Evolutionary conservation across 1,140 invertebrate genomes (phyloP), one percentile per base, ranked within the genome.

Genomic region (Zophobas morio): DNA sequence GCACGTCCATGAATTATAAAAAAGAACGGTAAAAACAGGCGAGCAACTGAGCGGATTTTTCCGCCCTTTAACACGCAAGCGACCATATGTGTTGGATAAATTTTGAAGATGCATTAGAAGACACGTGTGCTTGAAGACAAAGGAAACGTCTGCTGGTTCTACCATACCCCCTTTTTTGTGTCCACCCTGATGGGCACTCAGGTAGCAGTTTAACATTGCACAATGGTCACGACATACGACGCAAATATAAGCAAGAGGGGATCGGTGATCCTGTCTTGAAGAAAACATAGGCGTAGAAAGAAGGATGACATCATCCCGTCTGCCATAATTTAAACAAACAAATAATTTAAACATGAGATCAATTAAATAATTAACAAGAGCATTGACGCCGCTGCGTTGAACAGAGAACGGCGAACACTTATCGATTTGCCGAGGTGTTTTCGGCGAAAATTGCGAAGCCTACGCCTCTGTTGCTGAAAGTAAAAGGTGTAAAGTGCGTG

Each of bases 171-270:
- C 60, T 40, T 40, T 66, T 66, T 66, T 66, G 60, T 66, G 60
- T 66, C 60, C 60, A 66, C 36, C 60, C 42, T 33, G 60, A 66
- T 66, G 60, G 60, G 60, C 60, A 66, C 60, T 66, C 60, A 66
- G 60, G 60, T 66, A 66, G 39, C 42, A 39, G 49, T 51, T 66
- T 66, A 37, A 39, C 60, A 66, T 66, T 66, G 60, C 60, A 66
- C 60, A 66, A 66, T 66, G 60, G 37, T 20, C 39, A 36, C 35
- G 35, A 60, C 6, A 4, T 60, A 60, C 56, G 56, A 42, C 60
- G 37, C 60, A 42, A 66, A 66, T 42, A 20, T 42, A 6, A 46
- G 42, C 3, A 46, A 46, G 3, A 46, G 20, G 33, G 54, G 49
- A 60, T 8, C 20, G 35, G n/a, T 42, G 49, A 51, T 51, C 49